phyloP scores from a whole-genome alignment of 2,888 invertebrate species.

The Sepioteuthis lessoniana region DNA sequence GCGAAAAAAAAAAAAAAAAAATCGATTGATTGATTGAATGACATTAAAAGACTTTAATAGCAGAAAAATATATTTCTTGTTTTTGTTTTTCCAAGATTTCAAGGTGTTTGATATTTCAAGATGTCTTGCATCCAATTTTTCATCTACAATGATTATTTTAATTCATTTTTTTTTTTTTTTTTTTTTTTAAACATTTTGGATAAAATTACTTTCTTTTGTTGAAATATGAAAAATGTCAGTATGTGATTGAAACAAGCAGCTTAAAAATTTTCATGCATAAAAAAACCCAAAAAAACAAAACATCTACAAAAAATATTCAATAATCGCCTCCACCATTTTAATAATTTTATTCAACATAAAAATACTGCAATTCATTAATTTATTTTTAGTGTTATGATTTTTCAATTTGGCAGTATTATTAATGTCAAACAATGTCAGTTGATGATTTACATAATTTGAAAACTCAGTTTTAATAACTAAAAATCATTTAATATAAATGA shows the following conservation, averaged over 20 bases:
- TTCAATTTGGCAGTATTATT: background rate
- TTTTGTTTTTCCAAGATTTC: background rate
- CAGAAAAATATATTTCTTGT: background rate
- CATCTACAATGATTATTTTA: background rate
- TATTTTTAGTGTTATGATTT: background rate
- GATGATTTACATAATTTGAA: background rate
- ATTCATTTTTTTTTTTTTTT: background rate
- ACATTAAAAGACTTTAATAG: background rate
- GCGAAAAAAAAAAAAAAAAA: background rate
- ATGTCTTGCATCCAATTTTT: background rate
- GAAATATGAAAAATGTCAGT: background rate
- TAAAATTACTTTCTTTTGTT: background rate
- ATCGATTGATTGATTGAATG: background rate
- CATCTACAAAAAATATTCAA: background rate
- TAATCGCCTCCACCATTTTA: background rate
- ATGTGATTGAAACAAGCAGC: background rate
- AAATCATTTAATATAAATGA: slow-evolving; percentile 10
- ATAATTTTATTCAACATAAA: background rate
- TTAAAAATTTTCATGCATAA: background rate
- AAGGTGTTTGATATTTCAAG: background rate
- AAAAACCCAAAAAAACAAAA: background rate
- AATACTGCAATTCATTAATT: too few relatives aligned
- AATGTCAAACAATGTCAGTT: background rate
- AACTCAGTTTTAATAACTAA: background rate
- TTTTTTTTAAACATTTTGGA: background rate